Percentiles rank a stretch among this genome's conserved stretches.
Conservation (phyloP, 1,140 invertebrate species). For the Rhyzopertha dominica region DNA sequence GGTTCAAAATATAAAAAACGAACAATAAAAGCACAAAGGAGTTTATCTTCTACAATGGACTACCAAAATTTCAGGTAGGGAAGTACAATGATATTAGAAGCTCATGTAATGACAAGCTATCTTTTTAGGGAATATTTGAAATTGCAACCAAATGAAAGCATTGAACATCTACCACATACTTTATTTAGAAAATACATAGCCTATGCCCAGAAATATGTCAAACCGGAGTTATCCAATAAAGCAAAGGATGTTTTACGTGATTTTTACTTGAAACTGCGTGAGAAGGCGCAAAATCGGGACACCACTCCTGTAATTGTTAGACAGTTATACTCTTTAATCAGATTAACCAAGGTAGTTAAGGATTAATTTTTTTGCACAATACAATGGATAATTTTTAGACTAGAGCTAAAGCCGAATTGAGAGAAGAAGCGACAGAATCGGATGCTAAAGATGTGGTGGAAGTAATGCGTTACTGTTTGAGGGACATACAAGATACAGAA, state of each 20-base stretch:
- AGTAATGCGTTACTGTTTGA: slow-evolving; percentile 75
- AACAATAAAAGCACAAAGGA: slow-evolving; percentile 43
- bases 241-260: slow-evolving; percentile 67
- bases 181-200: slow-evolving; percentile 86
- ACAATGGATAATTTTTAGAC: no score
- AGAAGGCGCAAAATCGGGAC: slow-evolving; percentile 53
- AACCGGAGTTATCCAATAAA: slow-evolving; percentile 66
- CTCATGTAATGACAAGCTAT: no score
- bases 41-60: slow-evolving; percentile 7
- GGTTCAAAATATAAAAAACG: slow-evolving; percentile 41
- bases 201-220: slow-evolving; percentile 85
- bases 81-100: no score
- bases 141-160: slow-evolving; percentile 52
- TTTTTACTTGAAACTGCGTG: slow-evolving; percentile 78
- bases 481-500: no score
- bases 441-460: slow-evolving; percentile 87
- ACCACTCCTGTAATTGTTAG: slow-evolving; percentile 71
- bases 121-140: slow-evolving; percentile 48
- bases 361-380: slow-evolving; percentile 2
- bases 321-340: slow-evolving; percentile 82
- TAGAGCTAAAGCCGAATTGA: slow-evolving; percentile 76
- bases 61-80: no score
- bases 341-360: slow-evolving; percentile 69
- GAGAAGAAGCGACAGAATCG: slow-evolving; percentile 67
- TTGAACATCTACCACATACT: slow-evolving; percentile 68